Conservation (phyloP, 2,113 vertebrate genomes). For the Chlamydotis undulata region DNA sequence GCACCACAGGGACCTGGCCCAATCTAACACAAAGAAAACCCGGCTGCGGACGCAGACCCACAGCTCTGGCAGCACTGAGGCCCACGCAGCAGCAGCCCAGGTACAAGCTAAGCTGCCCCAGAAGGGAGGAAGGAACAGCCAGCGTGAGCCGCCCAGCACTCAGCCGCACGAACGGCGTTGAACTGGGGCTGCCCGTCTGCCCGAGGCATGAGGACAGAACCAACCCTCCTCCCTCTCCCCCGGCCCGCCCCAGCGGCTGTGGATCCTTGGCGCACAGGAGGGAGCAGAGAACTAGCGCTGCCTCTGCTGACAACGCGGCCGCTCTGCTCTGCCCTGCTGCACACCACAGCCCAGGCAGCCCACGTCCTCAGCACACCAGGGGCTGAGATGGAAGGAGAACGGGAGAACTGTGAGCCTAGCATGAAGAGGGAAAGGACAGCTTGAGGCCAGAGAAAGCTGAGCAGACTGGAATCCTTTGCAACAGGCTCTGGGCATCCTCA, state of each 20-base stretch:
- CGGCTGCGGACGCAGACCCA: accelerated
- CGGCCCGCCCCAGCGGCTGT: neutral
- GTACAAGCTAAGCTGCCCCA: neutral
- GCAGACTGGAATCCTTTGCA: conserved; percentile 23
- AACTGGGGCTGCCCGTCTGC: neutral
- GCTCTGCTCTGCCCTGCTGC: neutral
- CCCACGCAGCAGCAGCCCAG: neutral
- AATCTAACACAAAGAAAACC: neutral
- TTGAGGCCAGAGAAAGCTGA: conserved; percentile 36
- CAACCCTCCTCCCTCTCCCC: neutral
- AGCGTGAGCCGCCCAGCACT: neutral
- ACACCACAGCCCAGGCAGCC: neutral
- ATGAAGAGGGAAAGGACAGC: neutral
- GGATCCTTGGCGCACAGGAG: neutral
- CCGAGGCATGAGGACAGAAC: neutral
- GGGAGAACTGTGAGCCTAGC: neutral
- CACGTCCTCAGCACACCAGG: neutral
- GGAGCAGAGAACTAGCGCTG: neutral
- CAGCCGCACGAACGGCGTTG: neutral
- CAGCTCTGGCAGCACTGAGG: neutral
- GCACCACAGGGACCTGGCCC: neutral
- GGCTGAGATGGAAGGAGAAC: neutral
- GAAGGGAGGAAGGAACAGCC: neutral
- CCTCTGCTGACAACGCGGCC: accelerated
- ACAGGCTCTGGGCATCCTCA: conserved; percentile 5